A percentile compares a stretch with the other conserved stretches of the same genome.
Conservation (phyloP, 2,888 invertebrate genomes). For the Calameuta idolon region DNA sequence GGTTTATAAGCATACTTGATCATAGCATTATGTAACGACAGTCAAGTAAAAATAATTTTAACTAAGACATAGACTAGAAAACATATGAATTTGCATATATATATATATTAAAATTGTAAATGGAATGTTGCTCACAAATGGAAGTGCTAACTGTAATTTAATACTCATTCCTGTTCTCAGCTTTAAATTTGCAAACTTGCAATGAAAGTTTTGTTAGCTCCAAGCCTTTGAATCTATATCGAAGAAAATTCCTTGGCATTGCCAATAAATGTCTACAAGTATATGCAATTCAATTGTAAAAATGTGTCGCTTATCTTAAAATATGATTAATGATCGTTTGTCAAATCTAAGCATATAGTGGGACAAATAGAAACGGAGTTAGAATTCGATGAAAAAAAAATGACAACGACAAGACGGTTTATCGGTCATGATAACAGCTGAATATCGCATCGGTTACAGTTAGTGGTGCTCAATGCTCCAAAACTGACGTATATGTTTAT, state of each 20-base stretch:
- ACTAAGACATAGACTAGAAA: not conserved
- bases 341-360: not conserved
- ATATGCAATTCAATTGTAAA: not conserved
- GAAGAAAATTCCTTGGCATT: not conserved
- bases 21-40: not conserved
- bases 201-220: not conserved
- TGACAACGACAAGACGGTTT: not conserved
- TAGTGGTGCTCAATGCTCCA: not conserved
- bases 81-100: not conserved
- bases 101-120: not conserved
- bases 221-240: not conserved
- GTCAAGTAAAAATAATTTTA: not conserved
- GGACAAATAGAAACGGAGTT: not conserved
- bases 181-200: not conserved
- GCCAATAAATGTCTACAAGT: not conserved
- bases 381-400: not conserved
- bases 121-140: not conserved
- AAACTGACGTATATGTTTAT: not conserved
- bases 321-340: not conserved
- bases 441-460: not conserved
- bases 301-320: not conserved
- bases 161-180: not conserved
- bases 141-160: not conserved
- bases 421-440: not conserved
- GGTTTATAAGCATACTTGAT: not conserved